phyloP scores from a whole-genome alignment of 2,888 invertebrate species.

The Timema podura region DNA sequence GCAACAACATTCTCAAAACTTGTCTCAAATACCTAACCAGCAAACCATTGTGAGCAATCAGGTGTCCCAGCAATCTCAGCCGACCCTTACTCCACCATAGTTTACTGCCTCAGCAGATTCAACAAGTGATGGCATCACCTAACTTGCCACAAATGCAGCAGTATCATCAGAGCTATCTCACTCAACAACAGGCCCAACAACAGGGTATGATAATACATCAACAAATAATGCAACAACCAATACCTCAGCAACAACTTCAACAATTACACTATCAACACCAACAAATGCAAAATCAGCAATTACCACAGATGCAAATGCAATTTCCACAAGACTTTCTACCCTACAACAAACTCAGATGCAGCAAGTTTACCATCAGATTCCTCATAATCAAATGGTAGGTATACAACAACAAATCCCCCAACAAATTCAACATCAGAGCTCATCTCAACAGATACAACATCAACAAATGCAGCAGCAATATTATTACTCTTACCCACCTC shows the following conservation, averaged over 20 bases:
- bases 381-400: constrained; percentile 46
- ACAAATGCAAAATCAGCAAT: not conserved
- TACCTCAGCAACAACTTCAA: not conserved
- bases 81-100: constrained; percentile 38
- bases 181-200: constrained; percentile 51
- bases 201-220: constrained; percentile 32
- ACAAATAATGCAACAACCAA: constrained; percentile 38
- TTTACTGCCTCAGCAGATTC: constrained; percentile 40
- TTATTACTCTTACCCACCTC: constrained; percentile 52
- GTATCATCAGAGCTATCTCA: constrained; percentile 47
- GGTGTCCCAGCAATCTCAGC: constrained; percentile 27
- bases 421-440: constrained; percentile 46
- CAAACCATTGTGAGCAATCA: constrained; percentile 15
- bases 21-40: constrained; percentile 34
- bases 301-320: constrained; percentile 5
- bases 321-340: not conserved
- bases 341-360: constrained; percentile 17
- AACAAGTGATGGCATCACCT: constrained; percentile 37
- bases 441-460: constrained; percentile 29
- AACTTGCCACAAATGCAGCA: constrained; percentile 45
- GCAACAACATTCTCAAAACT: constrained; percentile 32
- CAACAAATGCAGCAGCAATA: constrained; percentile 41
- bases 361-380: constrained; percentile 20
- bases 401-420: constrained; percentile 53
- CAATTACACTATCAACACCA: constrained; percentile 8